A percentile compares a stretch with the other conserved stretches of the same genome.
phyloP scores from a whole-genome alignment of 1,140 invertebrate species.

The Caenorhabditis inopinata region DNA sequence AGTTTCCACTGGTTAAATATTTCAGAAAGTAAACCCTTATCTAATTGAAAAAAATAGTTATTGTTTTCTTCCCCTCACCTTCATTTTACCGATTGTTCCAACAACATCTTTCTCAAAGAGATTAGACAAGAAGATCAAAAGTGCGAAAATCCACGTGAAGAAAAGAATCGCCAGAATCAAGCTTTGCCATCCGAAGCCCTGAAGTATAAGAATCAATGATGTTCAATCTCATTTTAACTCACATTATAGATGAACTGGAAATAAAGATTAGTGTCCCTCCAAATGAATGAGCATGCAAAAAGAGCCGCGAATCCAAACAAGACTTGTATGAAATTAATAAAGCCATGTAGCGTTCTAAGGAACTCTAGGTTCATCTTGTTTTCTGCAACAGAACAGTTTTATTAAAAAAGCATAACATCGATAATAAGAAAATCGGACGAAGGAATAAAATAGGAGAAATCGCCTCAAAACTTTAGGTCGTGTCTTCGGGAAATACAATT shows the following conservation, averaged over 20 bases:
- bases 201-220: background rate
- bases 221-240: background rate
- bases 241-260: constrained; percentile 37
- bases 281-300: constrained; percentile 39
- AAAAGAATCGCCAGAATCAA: constrained; percentile 32
- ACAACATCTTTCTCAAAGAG: constrained; percentile 32
- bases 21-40: too few species aligned
- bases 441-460: constrained; percentile 1
- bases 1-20: too few species aligned
- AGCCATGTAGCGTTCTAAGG: constrained; percentile 30
- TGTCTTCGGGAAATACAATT: constrained; percentile 28
- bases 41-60: too few species aligned
- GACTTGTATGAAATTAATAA: constrained; percentile 37
- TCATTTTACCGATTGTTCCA: constrained; percentile 33
- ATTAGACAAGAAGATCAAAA: constrained; percentile 19
- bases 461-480: constrained; percentile 22
- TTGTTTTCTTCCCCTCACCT: too few species aligned
- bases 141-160: constrained; percentile 39
- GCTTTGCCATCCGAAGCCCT: constrained; percentile 36
- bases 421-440: background rate
- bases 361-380: constrained; percentile 35
- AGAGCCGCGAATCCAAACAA: constrained; percentile 32
- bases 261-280: constrained; percentile 34
- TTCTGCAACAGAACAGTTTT: constrained; percentile 9
- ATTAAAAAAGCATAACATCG: background rate